phyloP scores from a whole-genome alignment of 2,888 invertebrate genomes.

The Drosophila conformis region DNA sequence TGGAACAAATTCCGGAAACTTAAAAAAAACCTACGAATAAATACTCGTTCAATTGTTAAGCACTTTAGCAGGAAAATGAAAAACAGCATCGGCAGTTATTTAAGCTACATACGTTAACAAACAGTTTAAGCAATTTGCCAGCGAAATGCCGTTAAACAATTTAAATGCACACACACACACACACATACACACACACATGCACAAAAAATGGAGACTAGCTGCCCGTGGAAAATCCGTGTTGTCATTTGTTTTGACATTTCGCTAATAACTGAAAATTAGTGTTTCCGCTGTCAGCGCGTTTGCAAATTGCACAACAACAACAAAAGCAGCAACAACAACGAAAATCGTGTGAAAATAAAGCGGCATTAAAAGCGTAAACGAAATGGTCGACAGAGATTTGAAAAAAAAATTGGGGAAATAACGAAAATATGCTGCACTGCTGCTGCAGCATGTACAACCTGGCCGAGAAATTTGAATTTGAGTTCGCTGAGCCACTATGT shows the following conservation, averaged over 20 bases:
- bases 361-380: slow-evolving; percentile 14
- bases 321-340: background rate
- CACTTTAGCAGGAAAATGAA: background rate
- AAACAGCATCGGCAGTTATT: background rate
- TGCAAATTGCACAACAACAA: slow-evolving; percentile 19
- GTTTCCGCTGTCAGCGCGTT: slow-evolving; percentile 44
- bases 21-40: background rate
- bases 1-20: background rate
- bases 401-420: background rate
- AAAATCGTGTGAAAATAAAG: slow-evolving; percentile 16
- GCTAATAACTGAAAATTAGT: slow-evolving; percentile 72
- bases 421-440: background rate
- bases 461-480: background rate
- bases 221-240: slow-evolving; percentile 33
- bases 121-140: slow-evolving; percentile 6
- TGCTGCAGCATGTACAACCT: background rate
- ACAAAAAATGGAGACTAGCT: background rate
- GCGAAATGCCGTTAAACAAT: slow-evolving; percentile 3
- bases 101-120: slow-evolving; percentile 5
- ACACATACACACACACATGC: background rate
- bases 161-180: slow-evolving; percentile 1
- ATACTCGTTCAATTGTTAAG: background rate
- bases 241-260: slow-evolving; percentile 71
- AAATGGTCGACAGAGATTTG: slow-evolving; percentile 7
- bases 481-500: slow-evolving; percentile 38